phyloP scores from a whole-genome alignment of 2,797 vertebrate species.

The Alcedo atthis region DNA sequence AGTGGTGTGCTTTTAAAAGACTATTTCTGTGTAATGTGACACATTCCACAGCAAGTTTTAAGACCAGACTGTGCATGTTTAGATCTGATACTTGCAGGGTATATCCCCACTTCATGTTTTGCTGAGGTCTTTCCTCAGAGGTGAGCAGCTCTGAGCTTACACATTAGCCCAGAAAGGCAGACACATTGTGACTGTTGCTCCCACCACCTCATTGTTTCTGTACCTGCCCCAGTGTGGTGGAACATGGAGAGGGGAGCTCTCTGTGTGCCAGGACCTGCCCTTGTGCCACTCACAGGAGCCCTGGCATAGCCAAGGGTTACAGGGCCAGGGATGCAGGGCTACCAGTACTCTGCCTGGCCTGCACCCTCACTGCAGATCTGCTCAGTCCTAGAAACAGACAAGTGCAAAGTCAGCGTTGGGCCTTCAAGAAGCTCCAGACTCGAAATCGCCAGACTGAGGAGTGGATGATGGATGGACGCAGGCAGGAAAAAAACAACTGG shows the following conservation, averaged over 20 bases:
- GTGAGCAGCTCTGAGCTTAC: background rate
- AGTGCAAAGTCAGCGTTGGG: background rate
- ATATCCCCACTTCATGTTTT: fast-evolving
- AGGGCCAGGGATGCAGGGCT: background rate
- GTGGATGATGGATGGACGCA: background rate
- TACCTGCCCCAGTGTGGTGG: fast-evolving
- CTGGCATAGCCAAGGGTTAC: fast-evolving
- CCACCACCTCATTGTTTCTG: background rate
- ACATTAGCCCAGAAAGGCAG: fast-evolving
- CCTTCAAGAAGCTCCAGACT: background rate
- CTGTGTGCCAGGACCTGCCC: background rate
- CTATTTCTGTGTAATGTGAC: background rate
- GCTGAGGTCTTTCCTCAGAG: background rate
- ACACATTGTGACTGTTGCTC: background rate
- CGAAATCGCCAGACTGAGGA: background rate
- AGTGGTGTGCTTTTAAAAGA: background rate
- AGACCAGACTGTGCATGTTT: background rate
- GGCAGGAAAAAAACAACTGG: background rate
- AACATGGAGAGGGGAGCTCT: background rate
- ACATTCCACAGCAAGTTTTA: background rate
- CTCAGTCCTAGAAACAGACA: background rate
- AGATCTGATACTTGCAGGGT: background rate
- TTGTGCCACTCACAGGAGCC: background rate
- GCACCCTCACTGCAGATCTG: background rate
- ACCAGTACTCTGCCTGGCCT: background rate